Percentiles rank a stretch among this genome's conserved stretches.
Evolutionary conservation across 2,113 vertebrate species (phyloP).

Genomic region (Carlito syrichta): DNA sequence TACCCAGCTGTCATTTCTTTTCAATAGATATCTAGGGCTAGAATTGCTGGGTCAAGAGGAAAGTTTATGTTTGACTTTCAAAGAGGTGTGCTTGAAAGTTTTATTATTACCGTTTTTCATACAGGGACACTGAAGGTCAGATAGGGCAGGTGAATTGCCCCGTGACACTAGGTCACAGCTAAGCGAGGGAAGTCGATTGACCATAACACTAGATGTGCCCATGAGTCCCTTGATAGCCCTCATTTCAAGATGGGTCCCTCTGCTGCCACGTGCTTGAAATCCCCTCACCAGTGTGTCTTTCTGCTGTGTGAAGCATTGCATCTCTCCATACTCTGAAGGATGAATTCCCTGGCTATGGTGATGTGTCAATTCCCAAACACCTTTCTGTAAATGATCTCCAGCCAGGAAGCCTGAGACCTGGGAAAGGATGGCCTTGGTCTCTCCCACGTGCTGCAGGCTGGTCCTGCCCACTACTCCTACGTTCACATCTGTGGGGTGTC

Average conservation of each 20-base stretch:
- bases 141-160: background rate
- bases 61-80: background rate
- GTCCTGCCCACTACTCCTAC: background rate
- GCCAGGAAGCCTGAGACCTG: background rate
- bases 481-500: background rate
- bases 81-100: background rate
- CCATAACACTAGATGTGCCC: too few relatives aligned
- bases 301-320: background rate
- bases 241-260: too few relatives aligned
- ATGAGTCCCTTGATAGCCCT: background rate
- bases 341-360: background rate
- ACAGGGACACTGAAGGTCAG: background rate
- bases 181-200: background rate
- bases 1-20: background rate
- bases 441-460: background rate
- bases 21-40: background rate
- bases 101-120: background rate
- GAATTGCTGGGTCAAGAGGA: background rate
- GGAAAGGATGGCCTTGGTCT: background rate
- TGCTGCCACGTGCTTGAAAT: rapidly evolving
- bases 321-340: background rate
- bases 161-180: background rate
- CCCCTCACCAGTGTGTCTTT: rapidly evolving
- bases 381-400: background rate
- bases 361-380: background rate